These are phyloP conservation scores for Amorpha juglandis DNA, from an alignment of 2,888 invertebrate species.

Conservation along the genomic window DNA sequence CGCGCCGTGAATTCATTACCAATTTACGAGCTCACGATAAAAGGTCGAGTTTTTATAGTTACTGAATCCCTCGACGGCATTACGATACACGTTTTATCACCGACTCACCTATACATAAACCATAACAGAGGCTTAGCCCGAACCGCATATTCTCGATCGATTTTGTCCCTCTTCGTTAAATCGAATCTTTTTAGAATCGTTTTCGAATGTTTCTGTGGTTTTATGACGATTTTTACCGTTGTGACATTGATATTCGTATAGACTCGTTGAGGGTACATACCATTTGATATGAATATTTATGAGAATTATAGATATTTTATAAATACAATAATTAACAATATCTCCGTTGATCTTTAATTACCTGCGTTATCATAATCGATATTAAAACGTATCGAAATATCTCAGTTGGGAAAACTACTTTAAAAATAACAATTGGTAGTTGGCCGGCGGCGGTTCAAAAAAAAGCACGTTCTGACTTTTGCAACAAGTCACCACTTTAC, in stretches of 20 bases:
- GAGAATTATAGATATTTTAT: too few relatives aligned
- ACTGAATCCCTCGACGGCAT: constrained; percentile 36
- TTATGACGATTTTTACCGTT: neutral
- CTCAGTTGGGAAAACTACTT: too few relatives aligned
- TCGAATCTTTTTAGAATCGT: neutral
- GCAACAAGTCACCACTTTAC: too few relatives aligned
- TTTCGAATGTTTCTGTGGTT: neutral
- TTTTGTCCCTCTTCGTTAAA: neutral
- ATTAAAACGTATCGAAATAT: too few relatives aligned
- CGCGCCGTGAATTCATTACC: constrained; percentile 23
- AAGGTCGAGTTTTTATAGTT: constrained; percentile 48
- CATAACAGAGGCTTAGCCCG: constrained; percentile 16
- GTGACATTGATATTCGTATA: neutral
- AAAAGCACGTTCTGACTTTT: too few relatives aligned
- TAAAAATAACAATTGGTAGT: too few relatives aligned
- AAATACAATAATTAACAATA: too few relatives aligned
- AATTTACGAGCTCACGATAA: constrained; percentile 31
- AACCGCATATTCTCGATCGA: constrained; percentile 8
- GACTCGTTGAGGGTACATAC: too few relatives aligned
- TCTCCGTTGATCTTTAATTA: too few relatives aligned
- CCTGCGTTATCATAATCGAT: too few relatives aligned
- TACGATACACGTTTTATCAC: constrained; percentile 58
- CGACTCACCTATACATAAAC: constrained; percentile 41
- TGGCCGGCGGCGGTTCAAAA: too few relatives aligned
- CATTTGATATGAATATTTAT: too few relatives aligned